Evolutionary conservation across 2,888 invertebrate species (phyloP).

Genomic region (Trachelus stipa): DNA sequence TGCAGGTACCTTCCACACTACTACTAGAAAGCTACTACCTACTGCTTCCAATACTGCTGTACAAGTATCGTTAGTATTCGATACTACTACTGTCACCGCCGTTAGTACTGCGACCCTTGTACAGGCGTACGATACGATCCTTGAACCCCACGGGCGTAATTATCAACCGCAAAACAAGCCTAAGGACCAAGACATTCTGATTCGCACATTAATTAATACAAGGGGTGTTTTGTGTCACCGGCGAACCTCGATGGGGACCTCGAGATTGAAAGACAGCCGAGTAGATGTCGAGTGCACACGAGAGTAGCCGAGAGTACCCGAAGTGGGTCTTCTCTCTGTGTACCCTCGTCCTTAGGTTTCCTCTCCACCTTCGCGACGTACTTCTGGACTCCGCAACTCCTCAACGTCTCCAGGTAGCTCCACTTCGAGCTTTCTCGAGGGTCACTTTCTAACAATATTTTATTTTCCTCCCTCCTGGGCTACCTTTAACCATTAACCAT

Average conservation of each 20-base stretch:
- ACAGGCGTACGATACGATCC: neutral
- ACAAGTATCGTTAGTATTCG: too few species aligned
- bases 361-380: neutral
- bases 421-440: neutral
- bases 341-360: neutral
- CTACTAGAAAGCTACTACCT: neutral
- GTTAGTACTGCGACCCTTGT: too few species aligned
- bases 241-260: neutral
- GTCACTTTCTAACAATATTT: slow-evolving; percentile 1
- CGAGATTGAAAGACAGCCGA: too few species aligned
- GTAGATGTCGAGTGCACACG: neutral
- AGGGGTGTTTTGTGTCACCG: slow-evolving; percentile 7
- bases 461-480: neutral
- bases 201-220: slow-evolving; percentile 31
- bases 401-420: neutral
- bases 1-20: slow-evolving; percentile 2
- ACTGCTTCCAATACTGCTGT: too few species aligned
- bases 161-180: slow-evolving; percentile 41
- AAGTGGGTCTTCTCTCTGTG: neutral
- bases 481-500: neutral
- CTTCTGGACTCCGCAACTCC: neutral
- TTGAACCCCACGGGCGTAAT: slow-evolving; percentile 44
- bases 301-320: neutral
- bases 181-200: slow-evolving; percentile 10
- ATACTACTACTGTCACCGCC: too few species aligned